Evolutionary conservation across 1,140 invertebrate genomes (phyloP).

Genomic region (Lepeophtheirus salmonis): DNA sequence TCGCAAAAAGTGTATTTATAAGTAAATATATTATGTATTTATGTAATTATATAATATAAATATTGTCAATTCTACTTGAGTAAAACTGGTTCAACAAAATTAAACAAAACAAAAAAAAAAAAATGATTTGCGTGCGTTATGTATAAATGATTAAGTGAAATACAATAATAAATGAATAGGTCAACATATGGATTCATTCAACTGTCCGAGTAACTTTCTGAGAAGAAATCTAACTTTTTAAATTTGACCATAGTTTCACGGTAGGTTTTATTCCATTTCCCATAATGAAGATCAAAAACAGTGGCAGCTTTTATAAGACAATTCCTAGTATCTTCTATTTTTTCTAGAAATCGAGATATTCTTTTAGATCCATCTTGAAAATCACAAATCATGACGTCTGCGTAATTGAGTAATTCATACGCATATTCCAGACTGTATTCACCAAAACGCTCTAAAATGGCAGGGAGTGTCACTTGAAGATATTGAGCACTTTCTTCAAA

Average conservation of each 20-base stretch:
- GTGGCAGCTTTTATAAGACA: neutral
- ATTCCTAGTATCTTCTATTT: neutral
- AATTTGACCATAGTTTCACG: neutral
- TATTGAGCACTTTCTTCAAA: constrained; percentile 17
- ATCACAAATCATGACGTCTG: constrained; percentile 23
- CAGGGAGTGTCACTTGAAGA: constrained; percentile 6
- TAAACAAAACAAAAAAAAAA: too few relatives aligned
- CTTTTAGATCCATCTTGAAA: neutral
- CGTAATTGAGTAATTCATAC: constrained; percentile 33
- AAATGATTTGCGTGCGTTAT: too few relatives aligned
- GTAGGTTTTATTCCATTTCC: neutral
- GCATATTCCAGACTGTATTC: constrained; percentile 35
- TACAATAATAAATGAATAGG: too few relatives aligned
- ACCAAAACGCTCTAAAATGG: constrained; percentile 29
- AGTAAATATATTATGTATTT: too few relatives aligned
- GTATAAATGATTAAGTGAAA: too few relatives aligned
- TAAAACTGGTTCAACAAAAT: too few relatives aligned
- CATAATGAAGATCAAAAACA: neutral
- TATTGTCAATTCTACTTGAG: too few relatives aligned
- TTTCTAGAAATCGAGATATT: neutral
- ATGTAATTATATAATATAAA: too few relatives aligned
- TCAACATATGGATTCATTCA: too few relatives aligned
- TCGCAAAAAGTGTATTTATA: too few relatives aligned
- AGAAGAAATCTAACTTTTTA: neutral
- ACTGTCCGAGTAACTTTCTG: too few relatives aligned